Percentiles rank a stretch among this genome's conserved stretches.
phyloP scores from a whole-genome alignment of 2,888 invertebrate genomes.

The Cyclophora albipunctata region DNA sequence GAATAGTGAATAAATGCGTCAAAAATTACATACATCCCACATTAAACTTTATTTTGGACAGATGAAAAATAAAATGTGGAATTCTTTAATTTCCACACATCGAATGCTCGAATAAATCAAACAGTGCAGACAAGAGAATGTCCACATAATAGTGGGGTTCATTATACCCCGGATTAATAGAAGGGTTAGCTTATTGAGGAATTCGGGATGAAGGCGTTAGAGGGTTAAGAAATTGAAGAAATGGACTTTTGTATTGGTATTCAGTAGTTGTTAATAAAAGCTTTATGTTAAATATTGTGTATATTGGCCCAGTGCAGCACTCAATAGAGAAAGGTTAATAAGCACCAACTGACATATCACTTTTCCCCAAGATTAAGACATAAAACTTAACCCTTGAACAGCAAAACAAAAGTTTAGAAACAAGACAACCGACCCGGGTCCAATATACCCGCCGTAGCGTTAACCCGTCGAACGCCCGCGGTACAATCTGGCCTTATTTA shows the following conservation, averaged over 20 bases:
- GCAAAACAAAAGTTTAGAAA: too few species aligned
- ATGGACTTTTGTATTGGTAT: conserved; percentile 11
- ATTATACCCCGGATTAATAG: conserved; percentile 57
- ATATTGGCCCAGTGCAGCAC: too few species aligned
- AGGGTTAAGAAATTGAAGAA: conserved; percentile 23
- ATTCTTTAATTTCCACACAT: neutral
- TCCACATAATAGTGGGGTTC: conserved; percentile 41
- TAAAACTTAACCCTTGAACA: too few species aligned
- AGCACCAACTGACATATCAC: too few species aligned
- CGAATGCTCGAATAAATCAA: neutral
- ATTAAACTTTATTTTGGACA: too few species aligned
- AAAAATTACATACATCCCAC: too few species aligned
- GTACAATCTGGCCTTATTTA: conserved; percentile 61
- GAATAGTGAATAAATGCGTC: too few species aligned
- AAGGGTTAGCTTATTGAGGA: conserved; percentile 50
- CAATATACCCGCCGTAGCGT: conserved; percentile 9
- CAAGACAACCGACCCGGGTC: neutral
- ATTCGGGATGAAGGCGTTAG: conserved; percentile 29
- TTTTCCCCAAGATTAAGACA: too few species aligned
- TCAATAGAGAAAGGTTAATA: too few species aligned
- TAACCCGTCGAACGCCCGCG: conserved; percentile 31
- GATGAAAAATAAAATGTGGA: too few species aligned
- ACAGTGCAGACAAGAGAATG: conserved; percentile 11
- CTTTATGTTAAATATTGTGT: too few species aligned
- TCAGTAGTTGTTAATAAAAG: neutral